Evolutionary conservation across 2,113 vertebrate species (phyloP), one percentile per base, ranked within the genome.

Genomic region (Perca flavescens): DNA sequence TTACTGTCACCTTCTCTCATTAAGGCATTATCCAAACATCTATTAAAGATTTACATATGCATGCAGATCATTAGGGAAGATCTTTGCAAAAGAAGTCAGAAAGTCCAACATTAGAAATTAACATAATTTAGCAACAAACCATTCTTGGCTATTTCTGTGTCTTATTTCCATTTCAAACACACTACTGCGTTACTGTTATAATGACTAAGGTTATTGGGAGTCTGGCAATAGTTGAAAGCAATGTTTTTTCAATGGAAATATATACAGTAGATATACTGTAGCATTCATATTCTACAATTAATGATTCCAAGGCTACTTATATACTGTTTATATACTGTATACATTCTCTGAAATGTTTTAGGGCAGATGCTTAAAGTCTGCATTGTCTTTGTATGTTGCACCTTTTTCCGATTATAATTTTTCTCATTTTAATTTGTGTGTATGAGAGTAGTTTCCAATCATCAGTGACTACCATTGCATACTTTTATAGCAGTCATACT

Each of bases 91-190:
- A 58, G 58, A 28, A 67, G 46, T 34, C 47, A 54, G 57, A 43
- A 52, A 64, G 80, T 65, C 60, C 4, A 5, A 46, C 21, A n/a
- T 40, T 21, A 47, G n/a, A 71, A 34, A 40, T 63, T 0, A 19
- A 64, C 63, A 22, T 22, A 50, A 79, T 79, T 49, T 3, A 43
- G 54, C 40, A 28, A 14, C 36, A 77, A 62, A 49, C 3, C 1
- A 13, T 76, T 67, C 28, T 65, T 63, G 43, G 69, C 62, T 49
- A 31, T 28, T 31, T 76, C 63, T 62, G 11, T 49, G 22, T 65
- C 47, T 68, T 68, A 77, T 88, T 85, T 71, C 14, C 75, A 81
- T 66, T 79, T 88, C 67, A 53, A 85, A 82, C 58, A 76, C 56
- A 58, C 46, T 53, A 71, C 65, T 73, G 22, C 11, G 2, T 73